Percentiles rank a stretch among this genome's conserved stretches.
Conservation (phyloP, 2,888 invertebrate species). For the Pristionchus arcanus region DNA sequence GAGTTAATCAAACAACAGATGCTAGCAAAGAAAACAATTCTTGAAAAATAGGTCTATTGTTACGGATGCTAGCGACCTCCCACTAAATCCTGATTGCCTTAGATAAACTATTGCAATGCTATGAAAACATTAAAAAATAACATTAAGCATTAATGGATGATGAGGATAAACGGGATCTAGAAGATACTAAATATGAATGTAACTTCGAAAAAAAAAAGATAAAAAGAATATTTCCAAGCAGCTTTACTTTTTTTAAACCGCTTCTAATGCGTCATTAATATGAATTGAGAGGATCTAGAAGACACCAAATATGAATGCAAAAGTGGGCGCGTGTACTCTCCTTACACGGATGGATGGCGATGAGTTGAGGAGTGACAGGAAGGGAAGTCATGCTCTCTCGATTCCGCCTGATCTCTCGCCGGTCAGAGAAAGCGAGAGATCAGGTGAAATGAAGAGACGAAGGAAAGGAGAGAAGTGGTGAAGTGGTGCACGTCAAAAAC, state of each 20-base stretch:
- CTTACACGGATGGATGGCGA: conserved; percentile 40
- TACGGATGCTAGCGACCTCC: not conserved
- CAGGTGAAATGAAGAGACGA: not conserved
- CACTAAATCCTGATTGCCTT: too few relatives aligned
- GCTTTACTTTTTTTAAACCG: too few relatives aligned
- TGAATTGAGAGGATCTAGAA: not conserved
- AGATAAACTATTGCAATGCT: too few relatives aligned
- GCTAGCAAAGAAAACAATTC: not conserved
- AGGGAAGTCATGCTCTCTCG: not conserved
- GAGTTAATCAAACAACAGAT: not conserved
- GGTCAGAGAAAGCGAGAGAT: not conserved
- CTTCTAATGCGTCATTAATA: too few relatives aligned
- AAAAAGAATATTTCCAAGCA: too few relatives aligned
- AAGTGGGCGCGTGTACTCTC: not conserved
- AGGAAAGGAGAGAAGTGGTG: conserved; percentile 18
- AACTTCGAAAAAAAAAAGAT: too few relatives aligned
- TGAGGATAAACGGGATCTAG: not conserved
- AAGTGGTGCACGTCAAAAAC: not conserved
- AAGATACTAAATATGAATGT: too few relatives aligned
- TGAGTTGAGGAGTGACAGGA: conserved; percentile 26
- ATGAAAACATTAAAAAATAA: too few relatives aligned
- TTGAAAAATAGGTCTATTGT: not conserved
- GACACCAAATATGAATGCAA: conserved; percentile 15
- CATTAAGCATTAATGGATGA: not conserved
- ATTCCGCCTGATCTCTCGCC: not conserved